Conservation (phyloP, 2,888 invertebrate genomes). For the Macrosiphum euphorbiae region DNA sequence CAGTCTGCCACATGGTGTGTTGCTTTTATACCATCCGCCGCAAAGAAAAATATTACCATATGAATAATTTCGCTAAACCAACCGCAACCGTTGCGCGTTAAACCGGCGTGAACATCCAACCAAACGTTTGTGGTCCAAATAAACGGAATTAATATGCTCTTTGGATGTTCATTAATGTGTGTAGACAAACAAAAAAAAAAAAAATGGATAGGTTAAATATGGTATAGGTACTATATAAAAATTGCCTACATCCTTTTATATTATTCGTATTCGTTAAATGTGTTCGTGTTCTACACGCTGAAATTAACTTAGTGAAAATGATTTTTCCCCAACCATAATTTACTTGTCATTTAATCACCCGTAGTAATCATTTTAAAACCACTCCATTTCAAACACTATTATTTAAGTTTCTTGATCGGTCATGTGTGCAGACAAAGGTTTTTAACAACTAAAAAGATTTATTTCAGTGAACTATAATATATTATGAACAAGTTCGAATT, state of each 20-base stretch:
- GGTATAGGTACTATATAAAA: not conserved
- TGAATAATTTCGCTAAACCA: not conserved
- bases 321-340: not conserved
- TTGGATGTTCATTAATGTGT: not conserved
- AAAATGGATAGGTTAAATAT: not conserved
- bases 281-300: not conserved
- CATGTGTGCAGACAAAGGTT: slow-evolving; percentile 3
- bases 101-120: not conserved
- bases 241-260: not conserved
- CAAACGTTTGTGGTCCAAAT: not conserved
- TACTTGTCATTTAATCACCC: not conserved
- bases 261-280: not conserved
- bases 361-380: not conserved
- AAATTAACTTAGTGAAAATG: slow-evolving; percentile 14
- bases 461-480: not conserved
- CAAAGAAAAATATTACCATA: not conserved
- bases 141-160: slow-evolving; percentile 3
- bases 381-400: not conserved
- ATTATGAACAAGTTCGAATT: not conserved
- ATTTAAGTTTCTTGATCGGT: not conserved
- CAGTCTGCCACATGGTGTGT: too few relatives aligned
- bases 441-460: not conserved
- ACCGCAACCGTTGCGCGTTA: not conserved
- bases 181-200: not conserved
- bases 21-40: not conserved